Evolutionary conservation across 2,113 vertebrate genomes (phyloP).

Genomic region (Sinocyclocheilus anshuiensis): DNA sequence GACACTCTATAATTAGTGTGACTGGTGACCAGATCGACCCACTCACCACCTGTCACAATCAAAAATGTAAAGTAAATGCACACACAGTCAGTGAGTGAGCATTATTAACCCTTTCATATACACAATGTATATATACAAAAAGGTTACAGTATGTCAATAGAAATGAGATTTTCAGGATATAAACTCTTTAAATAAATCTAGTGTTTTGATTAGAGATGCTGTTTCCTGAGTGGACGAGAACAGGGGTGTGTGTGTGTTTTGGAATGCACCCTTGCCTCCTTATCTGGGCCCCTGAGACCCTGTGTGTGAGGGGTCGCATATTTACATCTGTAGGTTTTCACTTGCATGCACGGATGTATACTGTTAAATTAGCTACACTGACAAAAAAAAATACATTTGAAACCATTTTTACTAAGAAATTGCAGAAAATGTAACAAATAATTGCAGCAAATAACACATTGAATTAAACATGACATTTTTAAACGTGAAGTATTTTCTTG

Average conservation of each 20-base stretch:
- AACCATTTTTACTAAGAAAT: no score
- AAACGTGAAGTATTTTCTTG: no score
- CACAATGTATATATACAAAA: no score
- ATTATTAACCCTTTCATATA: no score
- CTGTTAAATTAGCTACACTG: background rate
- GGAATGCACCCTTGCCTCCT: background rate
- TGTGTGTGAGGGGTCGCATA: background rate
- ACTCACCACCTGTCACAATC: constrained; percentile 1
- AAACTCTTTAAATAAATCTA: background rate
- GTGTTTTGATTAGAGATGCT: background rate
- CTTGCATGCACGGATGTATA: background rate
- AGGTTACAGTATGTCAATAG: background rate
- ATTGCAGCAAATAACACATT: no score
- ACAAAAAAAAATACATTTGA: no score
- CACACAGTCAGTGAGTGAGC: background rate
- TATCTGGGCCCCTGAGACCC: background rate
- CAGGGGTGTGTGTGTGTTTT: background rate
- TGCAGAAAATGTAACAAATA: no score
- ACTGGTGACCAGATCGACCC: constrained; percentile 17
- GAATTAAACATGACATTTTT: no score
- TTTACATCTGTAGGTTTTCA: background rate
- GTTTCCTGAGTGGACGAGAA: background rate
- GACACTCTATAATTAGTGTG: constrained; percentile 45
- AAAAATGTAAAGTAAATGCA: background rate
- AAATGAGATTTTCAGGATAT: background rate